phyloP scores from a whole-genome alignment of 2,888 invertebrate genomes.

The Cantharis lateralis region DNA sequence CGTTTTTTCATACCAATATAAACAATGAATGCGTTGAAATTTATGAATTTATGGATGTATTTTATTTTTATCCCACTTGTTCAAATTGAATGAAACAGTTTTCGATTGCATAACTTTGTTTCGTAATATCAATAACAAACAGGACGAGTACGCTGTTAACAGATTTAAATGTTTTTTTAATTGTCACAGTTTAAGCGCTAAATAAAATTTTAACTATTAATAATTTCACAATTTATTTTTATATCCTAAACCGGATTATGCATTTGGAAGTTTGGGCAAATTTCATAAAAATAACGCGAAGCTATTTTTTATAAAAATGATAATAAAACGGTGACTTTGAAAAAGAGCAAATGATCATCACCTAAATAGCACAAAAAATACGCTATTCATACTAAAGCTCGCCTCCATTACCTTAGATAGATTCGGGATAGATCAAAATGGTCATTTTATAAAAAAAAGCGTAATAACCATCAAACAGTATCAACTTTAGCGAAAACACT shows the following conservation, averaged over 20 bases:
- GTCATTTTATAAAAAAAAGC: slow-evolving; percentile 1
- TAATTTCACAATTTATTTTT: neutral
- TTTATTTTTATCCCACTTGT: slow-evolving; percentile 25
- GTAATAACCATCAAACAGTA: slow-evolving; percentile 2
- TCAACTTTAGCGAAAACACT: slow-evolving; percentile 2
- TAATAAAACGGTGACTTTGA: neutral
- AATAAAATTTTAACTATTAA: neutral
- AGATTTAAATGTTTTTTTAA: neutral
- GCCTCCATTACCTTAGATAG: neutral
- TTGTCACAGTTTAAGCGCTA: neutral
- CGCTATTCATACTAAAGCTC: slow-evolving; percentile 3
- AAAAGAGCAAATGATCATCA: slow-evolving; percentile 3
- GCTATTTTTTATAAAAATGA: neutral
- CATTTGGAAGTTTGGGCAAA: neutral
- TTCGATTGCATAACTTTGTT: slow-evolving; percentile 28
- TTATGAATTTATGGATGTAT: slow-evolving; percentile 31
- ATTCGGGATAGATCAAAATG: neutral
- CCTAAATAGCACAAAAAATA: slow-evolving; percentile 1
- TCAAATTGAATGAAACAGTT: slow-evolving; percentile 31
- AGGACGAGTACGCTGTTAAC: neutral
- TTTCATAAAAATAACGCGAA: neutral
- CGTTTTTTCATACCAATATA: slow-evolving; percentile 39
- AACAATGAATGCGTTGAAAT: slow-evolving; percentile 34
- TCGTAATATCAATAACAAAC: slow-evolving; percentile 6
- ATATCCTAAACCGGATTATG: neutral